These are phyloP conservation scores for Epicauta chinensis DNA, from an alignment of 1,140 invertebrate genomes.

Conservation along the genomic window DNA sequence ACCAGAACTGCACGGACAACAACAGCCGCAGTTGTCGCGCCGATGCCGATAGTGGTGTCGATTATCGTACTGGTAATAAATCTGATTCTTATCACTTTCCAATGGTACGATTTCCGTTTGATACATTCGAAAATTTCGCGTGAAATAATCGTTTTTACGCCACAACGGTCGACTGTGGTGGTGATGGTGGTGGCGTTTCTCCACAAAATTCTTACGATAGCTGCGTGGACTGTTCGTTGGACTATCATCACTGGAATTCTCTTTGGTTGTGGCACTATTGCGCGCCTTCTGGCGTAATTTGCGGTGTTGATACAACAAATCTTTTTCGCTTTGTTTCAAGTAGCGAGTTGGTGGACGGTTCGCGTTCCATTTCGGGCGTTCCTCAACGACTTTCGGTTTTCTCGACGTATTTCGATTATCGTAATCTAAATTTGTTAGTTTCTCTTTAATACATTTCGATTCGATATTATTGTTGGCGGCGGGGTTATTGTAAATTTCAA, in stretches of 20 bases:
- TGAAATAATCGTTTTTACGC: conserved; percentile 36
- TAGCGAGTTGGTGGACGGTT: conserved; percentile 64
- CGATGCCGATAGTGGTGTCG: no score
- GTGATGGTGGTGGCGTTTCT: conserved; percentile 28
- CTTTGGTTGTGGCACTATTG: conserved; percentile 40
- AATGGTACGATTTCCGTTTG: conserved; percentile 40
- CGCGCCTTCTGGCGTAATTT: conserved; percentile 53
- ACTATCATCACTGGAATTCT: conserved; percentile 53
- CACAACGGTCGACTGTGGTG: conserved; percentile 29
- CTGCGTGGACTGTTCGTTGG: conserved; percentile 45
- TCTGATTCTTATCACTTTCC: conserved; percentile 35
- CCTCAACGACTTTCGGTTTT: conserved; percentile 51
- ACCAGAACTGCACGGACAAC: conserved; percentile 33
- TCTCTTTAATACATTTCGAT: conserved; percentile 34
- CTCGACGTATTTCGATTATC: conserved; percentile 43
- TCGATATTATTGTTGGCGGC: conserved; percentile 1
- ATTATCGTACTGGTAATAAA: conserved; percentile 37
- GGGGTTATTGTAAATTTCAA: no score
- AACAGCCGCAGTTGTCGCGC: conserved; percentile 24
- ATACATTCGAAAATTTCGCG: conserved; percentile 34
- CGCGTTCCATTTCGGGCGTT: conserved; percentile 60
- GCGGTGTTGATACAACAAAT: conserved; percentile 63
- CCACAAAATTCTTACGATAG: conserved; percentile 30
- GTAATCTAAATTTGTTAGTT: conserved; percentile 35
- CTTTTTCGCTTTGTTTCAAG: conserved; percentile 70